Evolutionary conservation across 2,888 invertebrate species (phyloP).

Genomic region (Leptopilina myrica): DNA sequence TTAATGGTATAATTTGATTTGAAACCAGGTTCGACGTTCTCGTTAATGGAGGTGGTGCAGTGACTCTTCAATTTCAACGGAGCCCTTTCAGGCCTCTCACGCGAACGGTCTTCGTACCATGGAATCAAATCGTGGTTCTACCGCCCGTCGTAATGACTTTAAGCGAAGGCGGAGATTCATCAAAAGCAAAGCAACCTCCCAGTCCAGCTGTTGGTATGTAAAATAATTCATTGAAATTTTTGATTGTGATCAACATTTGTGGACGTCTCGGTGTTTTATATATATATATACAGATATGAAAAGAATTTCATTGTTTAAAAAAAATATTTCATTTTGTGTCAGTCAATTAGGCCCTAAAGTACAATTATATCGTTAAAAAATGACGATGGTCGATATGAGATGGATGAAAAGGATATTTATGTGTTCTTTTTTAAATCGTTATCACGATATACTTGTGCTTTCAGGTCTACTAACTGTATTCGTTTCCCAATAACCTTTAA

Average conservation of each 20-base stretch:
- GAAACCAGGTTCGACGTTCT: slow-evolving; percentile 95
- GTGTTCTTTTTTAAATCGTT: too few species aligned
- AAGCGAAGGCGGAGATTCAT: slow-evolving; percentile 79
- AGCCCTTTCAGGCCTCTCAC: slow-evolving; percentile 94
- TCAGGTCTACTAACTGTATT: too few species aligned
- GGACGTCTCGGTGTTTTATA: slow-evolving; percentile 28
- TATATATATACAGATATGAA: background rate
- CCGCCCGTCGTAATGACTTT: slow-evolving; percentile 90
- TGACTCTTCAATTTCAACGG: slow-evolving; percentile 96
- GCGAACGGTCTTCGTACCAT: slow-evolving; percentile 95
- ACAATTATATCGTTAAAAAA: too few species aligned
- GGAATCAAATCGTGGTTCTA: slow-evolving; percentile 97
- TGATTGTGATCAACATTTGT: slow-evolving; percentile 32
- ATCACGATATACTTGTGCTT: too few species aligned
- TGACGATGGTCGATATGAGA: too few species aligned
- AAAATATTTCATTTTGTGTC: too few species aligned
- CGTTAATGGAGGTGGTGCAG: slow-evolving; percentile 98
- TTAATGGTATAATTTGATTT: slow-evolving; percentile 29
- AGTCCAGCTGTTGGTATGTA: slow-evolving; percentile 74
- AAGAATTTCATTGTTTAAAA: background rate
- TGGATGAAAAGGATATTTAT: too few species aligned
- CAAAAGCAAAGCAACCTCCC: slow-evolving; percentile 73
- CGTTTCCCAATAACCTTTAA: too few species aligned
- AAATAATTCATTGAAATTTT: background rate
- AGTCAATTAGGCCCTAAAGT: too few species aligned